phyloP scores from a whole-genome alignment of 2,888 invertebrate genomes.

The Scaptomyza cyrtandrae region DNA sequence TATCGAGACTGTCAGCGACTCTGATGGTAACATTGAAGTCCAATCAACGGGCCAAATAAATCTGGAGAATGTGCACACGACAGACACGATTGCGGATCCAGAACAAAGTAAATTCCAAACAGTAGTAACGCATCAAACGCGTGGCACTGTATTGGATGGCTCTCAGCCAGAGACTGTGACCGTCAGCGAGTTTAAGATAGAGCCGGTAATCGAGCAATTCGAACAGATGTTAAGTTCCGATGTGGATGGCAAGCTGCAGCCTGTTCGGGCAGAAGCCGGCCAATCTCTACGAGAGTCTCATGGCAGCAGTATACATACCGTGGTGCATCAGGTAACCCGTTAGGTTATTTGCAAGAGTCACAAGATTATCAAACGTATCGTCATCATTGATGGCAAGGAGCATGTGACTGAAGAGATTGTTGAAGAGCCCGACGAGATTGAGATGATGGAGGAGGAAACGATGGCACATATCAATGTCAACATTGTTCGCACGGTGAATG shows the following conservation, averaged over 20 bases:
- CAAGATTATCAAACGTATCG: slow-evolving; percentile 90
- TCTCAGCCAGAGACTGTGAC: slow-evolving; percentile 73
- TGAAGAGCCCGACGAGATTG: slow-evolving; percentile 90
- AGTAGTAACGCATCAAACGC: slow-evolving; percentile 69
- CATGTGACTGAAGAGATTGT: slow-evolving; percentile 92
- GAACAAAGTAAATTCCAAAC: slow-evolving; percentile 86
- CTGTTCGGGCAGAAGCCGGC: slow-evolving; percentile 79
- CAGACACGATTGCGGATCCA: slow-evolving; percentile 85
- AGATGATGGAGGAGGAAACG: slow-evolving; percentile 81
- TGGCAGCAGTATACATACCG: slow-evolving; percentile 88
- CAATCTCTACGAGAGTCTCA: slow-evolving; percentile 43
- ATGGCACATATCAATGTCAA: slow-evolving; percentile 85
- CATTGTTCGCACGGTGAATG: slow-evolving; percentile 86
- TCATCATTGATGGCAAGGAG: slow-evolving; percentile 93
- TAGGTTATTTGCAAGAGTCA: slow-evolving; percentile 90
- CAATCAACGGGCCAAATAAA: slow-evolving; percentile 87
- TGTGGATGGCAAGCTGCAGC: slow-evolving; percentile 82
- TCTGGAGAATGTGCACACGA: slow-evolving; percentile 85
- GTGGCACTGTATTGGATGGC: slow-evolving; percentile 75
- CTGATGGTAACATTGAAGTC: slow-evolving; percentile 88
- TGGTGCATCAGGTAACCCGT: slow-evolving; percentile 92
- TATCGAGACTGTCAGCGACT: slow-evolving; percentile 85
- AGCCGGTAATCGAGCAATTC: slow-evolving; percentile 82
- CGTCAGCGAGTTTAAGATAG: slow-evolving; percentile 80
- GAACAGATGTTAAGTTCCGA: slow-evolving; percentile 62